Base-by-base conservation (phyloP, 2,888 invertebrate species). In the Plebejus argus region DNA sequence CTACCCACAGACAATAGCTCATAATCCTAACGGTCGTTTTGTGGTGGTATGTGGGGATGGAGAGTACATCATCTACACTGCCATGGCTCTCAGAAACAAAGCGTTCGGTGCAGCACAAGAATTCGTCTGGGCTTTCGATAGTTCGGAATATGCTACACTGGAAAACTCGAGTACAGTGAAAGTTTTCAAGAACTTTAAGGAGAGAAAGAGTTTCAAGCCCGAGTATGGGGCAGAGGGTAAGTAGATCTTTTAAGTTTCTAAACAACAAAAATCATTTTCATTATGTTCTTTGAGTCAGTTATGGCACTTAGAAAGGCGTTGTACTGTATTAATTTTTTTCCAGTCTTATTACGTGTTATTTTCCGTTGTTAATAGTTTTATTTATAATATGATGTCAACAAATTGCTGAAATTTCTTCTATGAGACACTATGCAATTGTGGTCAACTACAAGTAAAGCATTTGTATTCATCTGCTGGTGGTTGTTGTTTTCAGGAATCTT, bases 1-100 rank as follows among this genome's bases (percentile, higher is more conserved):
- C 81, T 99, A 99, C 89, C 99, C 99, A 0, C 99, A 99, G 88
- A 99, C 98, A 0, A 98, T 99, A 81, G 97, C 98, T 45, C 99
- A 99, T 90, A 99, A 99, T 92, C 99, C 99, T 0, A 99, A 99
- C 89, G 99, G 99, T 20, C 96, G 98, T 45, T 96, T 96, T 82
- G 95, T 95, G 5, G 99, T 99, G 0, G 99, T 99, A 1, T 99
- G 99, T 87, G 99, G 99, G 1, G 99, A 99, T 90, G 99, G 99
- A 18, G 99, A 99, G 89, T 99, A 99, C 90, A 99, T 99, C 76
- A 99, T 99, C 84, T 99, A 99, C 94, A 99, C 99, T 0, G 99
- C 99, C 0, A 99, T 99, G 99, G 99, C 99, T 0, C 94, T 99
- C 81, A 95, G 99, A 77, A 99, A 99, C 91, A 99, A 99, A 89